Conservation (phyloP, 1,140 invertebrate genomes). For the Aplysia californica region DNA sequence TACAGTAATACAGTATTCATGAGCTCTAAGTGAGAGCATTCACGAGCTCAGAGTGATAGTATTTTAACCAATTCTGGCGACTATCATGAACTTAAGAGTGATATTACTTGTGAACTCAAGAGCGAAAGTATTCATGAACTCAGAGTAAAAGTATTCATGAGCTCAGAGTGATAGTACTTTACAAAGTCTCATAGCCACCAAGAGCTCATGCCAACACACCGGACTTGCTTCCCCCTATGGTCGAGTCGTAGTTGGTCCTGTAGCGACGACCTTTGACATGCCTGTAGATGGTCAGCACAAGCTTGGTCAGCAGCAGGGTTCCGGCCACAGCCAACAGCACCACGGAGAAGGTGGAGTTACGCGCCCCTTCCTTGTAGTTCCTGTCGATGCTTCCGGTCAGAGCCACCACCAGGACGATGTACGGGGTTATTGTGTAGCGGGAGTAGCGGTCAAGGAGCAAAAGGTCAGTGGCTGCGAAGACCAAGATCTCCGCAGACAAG, state of each 20-base stretch:
- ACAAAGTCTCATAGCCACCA: too few relatives aligned
- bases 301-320: constrained; percentile 37
- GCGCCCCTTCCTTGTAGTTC: constrained; percentile 38
- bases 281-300: constrained; percentile 40
- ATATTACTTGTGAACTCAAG: too few relatives aligned
- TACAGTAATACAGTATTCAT: too few relatives aligned
- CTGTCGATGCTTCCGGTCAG: constrained; percentile 50
- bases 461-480: constrained; percentile 48
- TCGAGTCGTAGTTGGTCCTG: background rate
- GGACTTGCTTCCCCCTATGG: too few relatives aligned
- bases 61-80: too few relatives aligned
- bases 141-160: too few relatives aligned
- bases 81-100: too few relatives aligned
- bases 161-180: too few relatives aligned
- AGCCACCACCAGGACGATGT: constrained; percentile 53
- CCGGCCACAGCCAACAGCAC: constrained; percentile 42
- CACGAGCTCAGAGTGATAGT: too few relatives aligned
- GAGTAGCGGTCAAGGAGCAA: constrained; percentile 50
- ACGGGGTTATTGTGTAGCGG: constrained; percentile 57
- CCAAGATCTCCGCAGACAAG: constrained; percentile 39
- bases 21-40: too few relatives aligned
- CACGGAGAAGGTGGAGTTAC: constrained; percentile 51
- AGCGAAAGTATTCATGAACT: too few relatives aligned
- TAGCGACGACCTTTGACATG: constrained; percentile 28
- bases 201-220: too few relatives aligned